Percentiles rank a stretch among this genome's conserved stretches.
phyloP scores from a whole-genome alignment of 1,140 invertebrate species.

The Oryctes rhinoceros region DNA sequence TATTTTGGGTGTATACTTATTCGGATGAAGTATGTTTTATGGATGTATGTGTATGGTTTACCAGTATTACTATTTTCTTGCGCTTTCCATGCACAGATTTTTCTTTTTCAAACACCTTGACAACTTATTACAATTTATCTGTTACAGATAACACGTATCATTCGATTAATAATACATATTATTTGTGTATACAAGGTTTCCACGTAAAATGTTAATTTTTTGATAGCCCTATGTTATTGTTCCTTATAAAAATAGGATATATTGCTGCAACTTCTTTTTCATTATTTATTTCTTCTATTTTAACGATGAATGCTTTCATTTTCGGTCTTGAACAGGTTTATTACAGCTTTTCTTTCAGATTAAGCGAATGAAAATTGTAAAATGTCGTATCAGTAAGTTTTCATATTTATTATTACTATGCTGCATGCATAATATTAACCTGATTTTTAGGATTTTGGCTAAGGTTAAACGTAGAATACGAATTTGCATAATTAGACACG shows the following conservation, averaged over 20 bases:
- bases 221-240: neutral
- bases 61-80: neutral
- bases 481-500: constrained; percentile 33
- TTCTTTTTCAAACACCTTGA: neutral
- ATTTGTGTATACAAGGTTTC: neutral
- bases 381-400: too few species aligned
- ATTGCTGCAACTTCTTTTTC: neutral
- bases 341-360: too few species aligned
- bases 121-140: constrained; percentile 15
- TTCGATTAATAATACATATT: constrained; percentile 7
- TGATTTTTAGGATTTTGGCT: constrained; percentile 22
- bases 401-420: neutral
- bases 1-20: neutral
- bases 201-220: neutral
- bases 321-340: too few species aligned
- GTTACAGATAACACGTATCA: constrained; percentile 18
- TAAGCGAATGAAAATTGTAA: too few species aligned
- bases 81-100: neutral
- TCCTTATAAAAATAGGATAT: neutral
- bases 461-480: constrained; percentile 10
- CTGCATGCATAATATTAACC: constrained; percentile 9
- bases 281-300: too few species aligned
- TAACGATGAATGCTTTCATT: too few species aligned
- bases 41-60: constrained; percentile 5
- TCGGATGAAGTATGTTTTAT: neutral